Evolutionary conservation across 2,113 vertebrate species (phyloP).

Genomic region (Thunnus maccoyii): DNA sequence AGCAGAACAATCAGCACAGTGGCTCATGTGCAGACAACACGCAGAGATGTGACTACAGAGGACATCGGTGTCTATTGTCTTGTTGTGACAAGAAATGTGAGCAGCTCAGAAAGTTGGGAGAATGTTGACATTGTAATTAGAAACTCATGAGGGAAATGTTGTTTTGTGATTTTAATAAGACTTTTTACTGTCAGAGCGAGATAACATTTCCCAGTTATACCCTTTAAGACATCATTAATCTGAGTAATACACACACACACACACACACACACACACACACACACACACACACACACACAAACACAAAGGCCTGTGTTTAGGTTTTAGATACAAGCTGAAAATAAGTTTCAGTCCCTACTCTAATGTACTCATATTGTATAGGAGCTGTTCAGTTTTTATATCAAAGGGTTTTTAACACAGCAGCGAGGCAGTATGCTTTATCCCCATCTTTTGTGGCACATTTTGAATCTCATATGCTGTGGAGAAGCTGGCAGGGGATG

Average conservation of each 20-base stretch:
- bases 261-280: neutral
- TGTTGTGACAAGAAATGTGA: slow-evolving; percentile 4
- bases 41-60: neutral
- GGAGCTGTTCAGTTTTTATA: neutral
- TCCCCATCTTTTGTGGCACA: neutral
- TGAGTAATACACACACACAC: neutral
- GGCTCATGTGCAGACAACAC: neutral
- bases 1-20: slow-evolving; percentile 13
- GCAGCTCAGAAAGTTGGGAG: neutral
- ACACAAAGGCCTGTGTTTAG: neutral
- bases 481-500: slow-evolving; percentile 11
- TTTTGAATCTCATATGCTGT: slow-evolving; percentile 21
- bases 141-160: slow-evolving; percentile 15
- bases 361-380: neutral
- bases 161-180: slow-evolving; percentile 31
- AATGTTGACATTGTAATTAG: slow-evolving; percentile 27
- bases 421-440: neutral
- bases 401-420: neutral
- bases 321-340: slow-evolving; percentile 17
- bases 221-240: slow-evolving; percentile 12
- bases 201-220: neutral
- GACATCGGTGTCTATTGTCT: neutral
- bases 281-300: too few relatives aligned
- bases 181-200: neutral
- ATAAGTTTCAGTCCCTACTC: neutral